phyloP scores from a whole-genome alignment of 2,797 vertebrate species.

The Apogon hyalosoma region DNA sequence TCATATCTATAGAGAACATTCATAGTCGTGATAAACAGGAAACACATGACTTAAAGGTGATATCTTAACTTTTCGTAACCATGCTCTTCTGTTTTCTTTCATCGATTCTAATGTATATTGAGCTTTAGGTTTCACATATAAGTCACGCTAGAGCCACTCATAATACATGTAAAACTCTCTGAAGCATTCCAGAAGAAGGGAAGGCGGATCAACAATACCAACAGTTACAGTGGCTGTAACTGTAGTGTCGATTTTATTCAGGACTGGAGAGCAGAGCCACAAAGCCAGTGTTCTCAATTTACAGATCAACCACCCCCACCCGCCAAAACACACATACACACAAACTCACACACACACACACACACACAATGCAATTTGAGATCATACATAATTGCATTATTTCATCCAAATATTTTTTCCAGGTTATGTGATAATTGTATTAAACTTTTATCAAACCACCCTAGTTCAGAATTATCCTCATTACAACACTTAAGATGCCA shows the following conservation, averaged over 20 bases:
- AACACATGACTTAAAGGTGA: constrained; percentile 5
- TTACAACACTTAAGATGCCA: neutral
- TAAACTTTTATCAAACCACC: neutral
- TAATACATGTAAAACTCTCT: constrained; percentile 2
- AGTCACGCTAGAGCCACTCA: neutral
- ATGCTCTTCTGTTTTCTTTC: neutral
- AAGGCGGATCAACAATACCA: neutral
- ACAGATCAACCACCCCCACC: constrained; percentile 1
- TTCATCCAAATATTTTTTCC: constrained; percentile 1
- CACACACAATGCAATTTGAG: neutral
- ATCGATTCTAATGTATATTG: neutral
- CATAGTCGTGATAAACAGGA: neutral
- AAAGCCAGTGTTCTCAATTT: neutral
- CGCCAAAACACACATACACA: neutral
- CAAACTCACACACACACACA: constrained; percentile 3
- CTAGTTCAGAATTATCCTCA: neutral
- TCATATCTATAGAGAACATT: constrained; percentile 9
- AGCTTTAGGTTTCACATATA: neutral
- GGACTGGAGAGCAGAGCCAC: constrained; percentile 7
- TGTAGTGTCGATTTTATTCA: neutral
- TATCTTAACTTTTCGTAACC: too few relatives aligned
- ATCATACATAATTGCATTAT: constrained; percentile 5
- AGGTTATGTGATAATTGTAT: neutral
- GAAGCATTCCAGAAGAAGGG: constrained; percentile 9
- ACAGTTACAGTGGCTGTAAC: neutral